Percentiles rank a stretch among this genome's conserved stretches.
Conservation (phyloP, 2,797 vertebrate genomes). For the Amniataba percoides region DNA sequence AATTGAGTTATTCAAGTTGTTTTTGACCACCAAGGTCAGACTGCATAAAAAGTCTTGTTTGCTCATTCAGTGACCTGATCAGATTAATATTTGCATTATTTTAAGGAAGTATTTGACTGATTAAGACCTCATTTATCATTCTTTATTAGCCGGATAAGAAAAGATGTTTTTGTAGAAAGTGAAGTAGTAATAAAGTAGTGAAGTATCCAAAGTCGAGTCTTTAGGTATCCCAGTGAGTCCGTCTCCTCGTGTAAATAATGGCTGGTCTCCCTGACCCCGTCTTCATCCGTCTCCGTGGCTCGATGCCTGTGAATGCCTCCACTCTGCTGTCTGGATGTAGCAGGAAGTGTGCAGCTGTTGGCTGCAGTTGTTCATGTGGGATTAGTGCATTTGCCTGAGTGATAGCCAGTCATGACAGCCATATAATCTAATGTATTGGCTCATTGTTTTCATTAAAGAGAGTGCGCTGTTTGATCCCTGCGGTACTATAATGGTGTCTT, state of each 20-base stretch:
- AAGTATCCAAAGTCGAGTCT: constrained; percentile 21
- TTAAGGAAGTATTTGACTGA: neutral
- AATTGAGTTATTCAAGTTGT: constrained; percentile 38
- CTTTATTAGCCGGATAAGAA: constrained; percentile 1
- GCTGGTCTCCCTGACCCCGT: constrained; percentile 44
- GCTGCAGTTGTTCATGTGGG: constrained; percentile 77
- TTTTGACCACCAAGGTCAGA: constrained; percentile 34
- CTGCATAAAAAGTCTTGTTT: neutral
- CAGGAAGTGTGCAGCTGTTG: constrained; percentile 82
- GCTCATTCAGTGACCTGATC: neutral
- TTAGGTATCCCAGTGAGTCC: constrained; percentile 20
- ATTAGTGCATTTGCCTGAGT: constrained; percentile 78
- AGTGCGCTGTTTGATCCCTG: constrained; percentile 73
- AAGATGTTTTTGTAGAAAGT: neutral
- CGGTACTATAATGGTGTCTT: constrained; percentile 44
- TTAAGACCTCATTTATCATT: neutral
- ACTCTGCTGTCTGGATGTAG: constrained; percentile 50
- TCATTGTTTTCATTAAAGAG: constrained; percentile 83
- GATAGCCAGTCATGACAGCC: constrained; percentile 70
- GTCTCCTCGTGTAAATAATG: constrained; percentile 53
- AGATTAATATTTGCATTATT: neutral
- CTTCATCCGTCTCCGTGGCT: constrained; percentile 45
- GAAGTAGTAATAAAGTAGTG: neutral
- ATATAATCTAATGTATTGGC: constrained; percentile 74
- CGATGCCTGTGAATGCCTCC: constrained; percentile 49